Evolutionary conservation across 2,797 vertebrate genomes (phyloP), one percentile per base, ranked within the genome.

Genomic region (Macroramphosus scolopax): DNA sequence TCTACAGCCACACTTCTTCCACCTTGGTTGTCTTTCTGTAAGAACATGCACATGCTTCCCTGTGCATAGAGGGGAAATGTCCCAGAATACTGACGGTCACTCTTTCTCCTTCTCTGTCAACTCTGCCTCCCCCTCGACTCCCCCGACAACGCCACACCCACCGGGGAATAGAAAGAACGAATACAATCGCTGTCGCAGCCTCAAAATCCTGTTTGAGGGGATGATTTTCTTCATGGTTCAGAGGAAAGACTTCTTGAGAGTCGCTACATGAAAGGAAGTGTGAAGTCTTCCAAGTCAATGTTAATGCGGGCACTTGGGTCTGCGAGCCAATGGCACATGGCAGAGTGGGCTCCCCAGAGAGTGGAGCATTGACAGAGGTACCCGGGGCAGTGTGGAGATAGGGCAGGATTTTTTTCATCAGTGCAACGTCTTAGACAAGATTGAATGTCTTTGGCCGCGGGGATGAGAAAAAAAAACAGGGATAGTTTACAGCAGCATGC

Each of bases 151-250:
- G 35, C 51, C 64, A 47, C 35, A 43, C 60, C 55, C 47, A 12
- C 44, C 5, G 26, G 43, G 46, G 49, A 30, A 39, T 22, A 17
- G 33, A 52, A 9, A 54, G 41, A 60, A 48, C 51, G 50, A 70
- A 68, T 47, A 51, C 46, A 75, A 54, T 55, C 24, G 20, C 59
- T 30, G 68, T 60, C 51, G 62, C 59, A 46, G 72, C 61, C 53
- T 68, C 55, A n/a, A 58, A 82, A 81, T 77, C 63, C 61, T 62
- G 70, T 83, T 78, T 68, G 40, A 62, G 60, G 44, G 60, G 62
- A 62, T 65, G 51, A 71, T 69, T 82, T 65, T 52, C 75, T 84
- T 78, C 67, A 79, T 41, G 72, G 62, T 67, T 80, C 49, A 74
- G 68, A 55, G 28, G 52, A 68, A 68, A 59, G 42, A 77, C 61